These are phyloP conservation scores for Taurulus bubalis DNA, from an alignment of 2,113 vertebrate species.

Conservation along the genomic window DNA sequence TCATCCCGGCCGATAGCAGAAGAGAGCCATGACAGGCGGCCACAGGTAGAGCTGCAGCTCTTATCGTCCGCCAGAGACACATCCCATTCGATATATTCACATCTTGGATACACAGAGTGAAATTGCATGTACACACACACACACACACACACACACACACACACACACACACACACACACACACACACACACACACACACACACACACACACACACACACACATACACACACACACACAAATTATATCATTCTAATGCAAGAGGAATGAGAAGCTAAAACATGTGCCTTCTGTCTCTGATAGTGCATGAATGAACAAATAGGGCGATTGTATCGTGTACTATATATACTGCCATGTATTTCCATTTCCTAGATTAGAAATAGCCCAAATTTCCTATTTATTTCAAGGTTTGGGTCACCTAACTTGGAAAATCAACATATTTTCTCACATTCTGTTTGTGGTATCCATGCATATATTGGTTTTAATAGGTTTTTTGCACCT, in stretches of 20 bases:
- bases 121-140: not conserved
- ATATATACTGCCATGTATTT: not conserved
- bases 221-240: not conserved
- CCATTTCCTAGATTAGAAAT: not conserved
- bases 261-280: not conserved
- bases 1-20: slow-evolving; percentile 47
- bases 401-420: not conserved
- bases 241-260: not conserved
- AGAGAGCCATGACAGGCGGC: slow-evolving; percentile 22
- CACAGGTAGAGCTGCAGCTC: slow-evolving; percentile 29
- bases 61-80: slow-evolving; percentile 18
- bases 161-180: not conserved
- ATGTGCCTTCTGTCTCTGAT: not conserved
- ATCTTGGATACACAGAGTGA: not conserved
- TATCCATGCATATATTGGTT: not conserved
- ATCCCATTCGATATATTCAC: not conserved
- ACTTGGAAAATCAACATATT: not conserved
- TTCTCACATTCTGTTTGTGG: not conserved
- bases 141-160: not conserved
- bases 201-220: not conserved
- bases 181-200: not conserved
- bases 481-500: not conserved
- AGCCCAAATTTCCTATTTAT: not conserved
- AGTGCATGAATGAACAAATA: not conserved
- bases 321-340: not conserved